Base-by-base conservation (phyloP, 2,888 invertebrate genomes). In the Pandemis heparana region DNA sequence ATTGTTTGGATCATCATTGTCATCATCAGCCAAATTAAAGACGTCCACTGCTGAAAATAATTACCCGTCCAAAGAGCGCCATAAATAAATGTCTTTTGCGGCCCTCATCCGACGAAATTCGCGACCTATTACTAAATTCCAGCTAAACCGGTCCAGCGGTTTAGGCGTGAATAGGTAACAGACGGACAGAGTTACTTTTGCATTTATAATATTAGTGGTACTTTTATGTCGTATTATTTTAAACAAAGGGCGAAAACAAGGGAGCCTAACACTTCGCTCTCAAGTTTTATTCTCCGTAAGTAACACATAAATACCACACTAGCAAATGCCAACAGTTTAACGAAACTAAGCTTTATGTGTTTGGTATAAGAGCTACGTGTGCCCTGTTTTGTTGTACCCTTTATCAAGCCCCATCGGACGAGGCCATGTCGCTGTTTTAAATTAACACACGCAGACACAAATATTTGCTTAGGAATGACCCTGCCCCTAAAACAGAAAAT, bases 391-490 rank as follows among this genome's bases (percentile, higher is more conserved):
- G 18, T 53, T 53, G 16, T 16, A 18, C 75, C 71, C 62, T 63
- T 59, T 67, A 67, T 65, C 65, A 10, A 48, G 46, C 60, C 63
- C 61, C 67, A 67, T 66, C 59, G 66, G 70, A 60, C 43, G 32
- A 23, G 67, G 70, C 61, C 69, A 66, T 70, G 76, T 74, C 75
- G 65, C 75, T 77, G 77, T 77, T 76, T 76, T 75, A 75, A 75
- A 75, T 77, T 76, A 78, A 75, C 76, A 77, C 70, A 73, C 72
- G 68, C 68, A 53, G 70, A 75, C 71, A 74, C 76, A 78, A 77
- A 78, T 77, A 77, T 77, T 77, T 74, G 76, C 69, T 75, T 75
- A 64, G 71, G 64, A 75, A 75, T 71, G 46, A 67, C 46, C 61
- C 23, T 9, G 12, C 14, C 62, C 38, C 41, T 41, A 18, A 39